These are phyloP conservation scores for Cephalopachus bancanus DNA, from an alignment of 2,797 vertebrate species.

Conservation along the genomic window DNA sequence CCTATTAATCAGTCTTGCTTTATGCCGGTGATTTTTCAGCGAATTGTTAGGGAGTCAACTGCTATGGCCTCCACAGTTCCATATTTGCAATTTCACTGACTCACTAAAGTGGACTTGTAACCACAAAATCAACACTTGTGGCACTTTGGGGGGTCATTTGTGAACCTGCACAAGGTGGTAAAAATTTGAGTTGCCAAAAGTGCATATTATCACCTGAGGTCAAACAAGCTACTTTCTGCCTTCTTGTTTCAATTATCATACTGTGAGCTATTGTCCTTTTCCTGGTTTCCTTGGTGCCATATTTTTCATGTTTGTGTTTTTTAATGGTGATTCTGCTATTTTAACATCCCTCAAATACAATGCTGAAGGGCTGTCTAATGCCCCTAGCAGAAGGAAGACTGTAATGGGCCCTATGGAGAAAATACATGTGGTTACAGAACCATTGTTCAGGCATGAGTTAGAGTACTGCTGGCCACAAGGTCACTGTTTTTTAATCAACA, in stretches of 20 bases:
- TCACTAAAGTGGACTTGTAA: not conserved
- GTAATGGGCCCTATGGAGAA: not conserved
- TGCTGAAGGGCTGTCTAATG: not conserved
- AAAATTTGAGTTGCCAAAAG: not conserved
- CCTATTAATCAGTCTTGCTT: no score
- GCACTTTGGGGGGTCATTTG: not conserved
- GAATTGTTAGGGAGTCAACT: no score
- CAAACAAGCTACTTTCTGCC: not conserved
- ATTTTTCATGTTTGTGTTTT: not conserved
- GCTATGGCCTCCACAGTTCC: not conserved
- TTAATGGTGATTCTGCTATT: slow-evolving; percentile 19
- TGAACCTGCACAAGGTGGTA: not conserved
- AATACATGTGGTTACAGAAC: not conserved
- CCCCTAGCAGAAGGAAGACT: not conserved
- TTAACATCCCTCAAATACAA: not conserved
- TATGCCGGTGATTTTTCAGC: no score
- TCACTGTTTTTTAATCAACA: not conserved
- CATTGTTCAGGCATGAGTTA: not conserved
- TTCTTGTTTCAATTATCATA: not conserved
- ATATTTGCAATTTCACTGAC: slow-evolving; percentile 12
- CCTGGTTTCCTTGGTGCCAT: not conserved
- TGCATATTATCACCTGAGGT: not conserved
- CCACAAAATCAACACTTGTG: not conserved
- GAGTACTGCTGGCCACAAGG: no score
- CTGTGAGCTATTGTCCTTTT: not conserved